phyloP scores from a whole-genome alignment of 2,888 invertebrate genomes.

The Nebria salina region DNA sequence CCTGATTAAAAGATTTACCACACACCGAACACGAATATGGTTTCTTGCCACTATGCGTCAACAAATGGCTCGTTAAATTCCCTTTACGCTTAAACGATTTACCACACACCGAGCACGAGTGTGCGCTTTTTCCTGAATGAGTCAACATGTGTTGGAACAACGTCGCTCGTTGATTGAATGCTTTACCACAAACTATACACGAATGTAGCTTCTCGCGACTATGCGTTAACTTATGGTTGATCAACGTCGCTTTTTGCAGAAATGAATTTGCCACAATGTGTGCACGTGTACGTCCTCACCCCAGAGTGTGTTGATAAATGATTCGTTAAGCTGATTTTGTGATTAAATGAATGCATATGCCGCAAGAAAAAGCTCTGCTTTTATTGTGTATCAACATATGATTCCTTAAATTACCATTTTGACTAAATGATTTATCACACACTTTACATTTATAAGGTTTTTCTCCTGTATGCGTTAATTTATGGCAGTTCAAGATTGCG shows the following conservation, averaged over 20 bases:
- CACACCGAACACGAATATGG: too few relatives aligned
- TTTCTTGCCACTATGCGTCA: background rate
- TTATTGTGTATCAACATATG: too few relatives aligned
- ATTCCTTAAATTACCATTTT: too few relatives aligned
- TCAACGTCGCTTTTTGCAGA: background rate
- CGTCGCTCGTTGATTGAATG: background rate
- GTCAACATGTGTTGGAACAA: background rate
- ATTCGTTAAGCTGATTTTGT: too few relatives aligned
- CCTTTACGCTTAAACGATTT: background rate
- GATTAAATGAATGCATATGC: too few relatives aligned
- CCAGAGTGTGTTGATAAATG: background rate
- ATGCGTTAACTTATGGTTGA: background rate
- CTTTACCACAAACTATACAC: background rate
- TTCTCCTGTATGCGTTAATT: too few relatives aligned
- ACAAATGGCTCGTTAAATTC: background rate
- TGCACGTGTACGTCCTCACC: background rate
- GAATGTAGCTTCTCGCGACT: background rate
- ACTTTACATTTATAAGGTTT: too few relatives aligned
- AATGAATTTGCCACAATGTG: background rate
- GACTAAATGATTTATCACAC: too few relatives aligned
- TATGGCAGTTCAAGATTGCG: too few relatives aligned
- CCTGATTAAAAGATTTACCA: too few relatives aligned
- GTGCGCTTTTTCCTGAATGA: background rate
- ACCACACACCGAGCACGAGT: background rate
- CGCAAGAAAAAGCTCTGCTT: too few relatives aligned